Evolutionary conservation across 1,140 invertebrate species (phyloP).

Genomic region (Drosophila obscura): DNA sequence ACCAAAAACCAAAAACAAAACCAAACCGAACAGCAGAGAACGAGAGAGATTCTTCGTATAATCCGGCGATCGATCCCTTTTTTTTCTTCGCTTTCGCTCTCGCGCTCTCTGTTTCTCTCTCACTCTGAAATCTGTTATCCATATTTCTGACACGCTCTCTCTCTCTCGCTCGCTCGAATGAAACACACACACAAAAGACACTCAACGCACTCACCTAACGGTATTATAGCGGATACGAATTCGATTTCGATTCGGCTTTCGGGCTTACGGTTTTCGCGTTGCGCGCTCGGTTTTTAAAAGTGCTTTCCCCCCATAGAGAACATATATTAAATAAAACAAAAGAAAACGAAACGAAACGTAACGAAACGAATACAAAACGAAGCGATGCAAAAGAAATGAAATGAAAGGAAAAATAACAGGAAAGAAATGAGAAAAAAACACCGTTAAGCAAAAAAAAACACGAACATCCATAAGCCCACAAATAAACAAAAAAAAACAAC

Average conservation of each 20-base stretch:
- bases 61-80: conserved; percentile 29
- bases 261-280: conserved; percentile 17
- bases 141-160: conserved; percentile 26
- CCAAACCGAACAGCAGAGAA: conserved; percentile 29
- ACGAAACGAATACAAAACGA: too few species aligned
- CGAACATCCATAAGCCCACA: conserved; percentile 26
- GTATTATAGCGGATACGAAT: conserved; percentile 39
- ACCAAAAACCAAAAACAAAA: conserved; percentile 6
- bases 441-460: conserved; percentile 19
- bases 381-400: too few species aligned
- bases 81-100: conserved; percentile 19
- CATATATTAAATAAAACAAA: too few species aligned
- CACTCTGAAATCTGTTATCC: conserved; percentile 3
- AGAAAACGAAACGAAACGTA: too few species aligned
- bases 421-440: conserved; percentile 17
- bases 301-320: too few species aligned
- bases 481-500: conserved; percentile 44
- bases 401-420: too few species aligned
- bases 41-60: conserved; percentile 48
- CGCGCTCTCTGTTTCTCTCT: conserved; percentile 26
- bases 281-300: conserved; percentile 19
- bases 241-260: conserved; percentile 30
- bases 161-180: conserved; percentile 35
- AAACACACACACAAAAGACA: conserved; percentile 53
- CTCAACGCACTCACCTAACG: conserved; percentile 63